These are phyloP conservation scores for Listronotus bonariensis DNA, from an alignment of 1,140 invertebrate genomes.

Conservation along the genomic window DNA sequence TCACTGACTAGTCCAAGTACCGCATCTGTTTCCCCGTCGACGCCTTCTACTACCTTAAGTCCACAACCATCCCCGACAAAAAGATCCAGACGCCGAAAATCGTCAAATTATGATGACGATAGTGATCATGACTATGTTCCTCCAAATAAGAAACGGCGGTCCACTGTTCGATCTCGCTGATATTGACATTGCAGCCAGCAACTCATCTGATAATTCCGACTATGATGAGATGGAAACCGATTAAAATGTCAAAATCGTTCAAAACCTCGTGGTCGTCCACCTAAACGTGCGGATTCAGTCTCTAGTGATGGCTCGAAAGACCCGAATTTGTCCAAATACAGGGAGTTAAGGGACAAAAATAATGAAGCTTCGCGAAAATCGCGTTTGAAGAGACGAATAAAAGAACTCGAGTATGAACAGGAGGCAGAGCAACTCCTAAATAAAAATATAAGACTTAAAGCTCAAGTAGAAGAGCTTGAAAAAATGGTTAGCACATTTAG, in stretches of 20 bases:
- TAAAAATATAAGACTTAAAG: constrained; percentile 50
- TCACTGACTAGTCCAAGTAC: constrained; percentile 14
- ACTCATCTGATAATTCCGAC: constrained; percentile 23
- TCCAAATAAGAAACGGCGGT: constrained; percentile 27
- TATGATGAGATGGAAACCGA: constrained; percentile 27
- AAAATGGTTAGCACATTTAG: constrained; percentile 50
- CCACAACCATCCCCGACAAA: constrained; percentile 4
- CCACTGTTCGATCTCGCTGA: constrained; percentile 6
- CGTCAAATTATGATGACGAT: constrained; percentile 25
- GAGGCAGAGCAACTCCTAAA: constrained; percentile 46
- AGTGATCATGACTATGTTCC: constrained; percentile 52
- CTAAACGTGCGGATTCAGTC: constrained; percentile 45
- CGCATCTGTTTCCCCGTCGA: constrained; percentile 1
- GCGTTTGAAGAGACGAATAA: constrained; percentile 71
- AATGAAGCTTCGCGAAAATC: constrained; percentile 76
- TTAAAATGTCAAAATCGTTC: constrained; percentile 7
- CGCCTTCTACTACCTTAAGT: constrained; percentile 6
- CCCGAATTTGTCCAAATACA: constrained; percentile 58
- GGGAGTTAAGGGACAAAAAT: constrained; percentile 72
- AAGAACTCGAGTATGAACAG: constrained; percentile 58
- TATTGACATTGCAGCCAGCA: constrained; percentile 8
- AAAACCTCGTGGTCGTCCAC: constrained; percentile 45
- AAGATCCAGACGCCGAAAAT: constrained; percentile 23
- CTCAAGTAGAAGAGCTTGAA: constrained; percentile 52
- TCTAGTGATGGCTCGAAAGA: constrained; percentile 52